Percentiles rank a stretch among this genome's conserved stretches.
These are phyloP conservation scores for Holacanthella duospinosa DNA, from an alignment of 2,888 invertebrate species.

Conservation along the genomic window DNA sequence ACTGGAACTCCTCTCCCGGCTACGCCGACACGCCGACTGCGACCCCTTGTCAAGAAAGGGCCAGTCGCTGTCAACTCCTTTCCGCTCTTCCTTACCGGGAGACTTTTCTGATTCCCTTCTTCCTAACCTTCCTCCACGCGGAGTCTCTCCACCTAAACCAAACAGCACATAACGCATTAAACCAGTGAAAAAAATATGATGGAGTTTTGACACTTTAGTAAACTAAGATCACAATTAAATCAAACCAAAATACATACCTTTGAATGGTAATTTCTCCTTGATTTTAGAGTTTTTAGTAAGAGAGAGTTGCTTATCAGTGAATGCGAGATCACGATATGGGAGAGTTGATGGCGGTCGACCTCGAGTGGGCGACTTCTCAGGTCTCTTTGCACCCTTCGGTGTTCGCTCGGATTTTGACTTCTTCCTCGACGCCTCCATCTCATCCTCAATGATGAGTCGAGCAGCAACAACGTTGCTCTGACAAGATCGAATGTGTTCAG, in stretches of 20 bases:
- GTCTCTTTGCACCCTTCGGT: conserved; percentile 7
- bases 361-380: conserved; percentile 5
- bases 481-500: conserved; percentile 70
- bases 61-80: conserved; percentile 22
- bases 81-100: conserved; percentile 11
- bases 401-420: conserved; percentile 19
- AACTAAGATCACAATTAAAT: no score
- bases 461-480: conserved; percentile 35
- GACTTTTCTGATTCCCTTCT: conserved; percentile 14
- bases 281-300: neutral
- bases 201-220: no score
- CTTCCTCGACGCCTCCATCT: conserved; percentile 36
- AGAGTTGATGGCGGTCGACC: neutral
- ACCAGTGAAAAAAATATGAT: no score
- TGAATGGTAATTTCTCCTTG: conserved; percentile 13
- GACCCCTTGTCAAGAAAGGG: conserved; percentile 64
- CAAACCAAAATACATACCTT: conserved; percentile 19
- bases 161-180: no score
- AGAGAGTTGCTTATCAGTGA: neutral
- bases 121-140: conserved; percentile 10
- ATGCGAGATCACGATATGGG: neutral
- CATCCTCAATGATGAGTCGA: conserved; percentile 36
- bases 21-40: conserved; percentile 45
- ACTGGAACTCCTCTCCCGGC: conserved; percentile 46
- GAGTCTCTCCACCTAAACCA: conserved; percentile 13